Percentiles rank a stretch among this genome's conserved stretches.
phyloP scores from a whole-genome alignment of 1,140 invertebrate species.

The Dinoponera quadriceps region DNA sequence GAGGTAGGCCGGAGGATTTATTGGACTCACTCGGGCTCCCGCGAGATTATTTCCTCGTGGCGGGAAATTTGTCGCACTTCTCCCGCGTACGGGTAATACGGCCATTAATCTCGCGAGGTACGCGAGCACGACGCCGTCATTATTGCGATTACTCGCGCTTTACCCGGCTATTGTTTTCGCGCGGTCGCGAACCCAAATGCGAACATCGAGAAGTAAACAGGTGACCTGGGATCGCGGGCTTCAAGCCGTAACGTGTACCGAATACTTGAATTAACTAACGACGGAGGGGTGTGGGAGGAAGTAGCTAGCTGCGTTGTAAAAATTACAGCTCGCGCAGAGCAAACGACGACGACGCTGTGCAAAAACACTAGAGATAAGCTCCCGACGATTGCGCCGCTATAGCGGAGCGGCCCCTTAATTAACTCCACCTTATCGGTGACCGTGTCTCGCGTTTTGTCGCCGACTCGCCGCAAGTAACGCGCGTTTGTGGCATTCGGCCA shows the following conservation, averaged over 20 bases:
- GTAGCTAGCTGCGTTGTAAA: no score
- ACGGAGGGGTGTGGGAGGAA: no score
- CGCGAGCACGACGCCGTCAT: background rate
- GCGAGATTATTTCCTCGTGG: slow-evolving; percentile 44
- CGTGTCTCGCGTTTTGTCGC: no score
- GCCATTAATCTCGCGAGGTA: slow-evolving; percentile 37
- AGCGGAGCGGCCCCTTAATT: no score
- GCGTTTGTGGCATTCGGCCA: background rate
- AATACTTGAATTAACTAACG: no score
- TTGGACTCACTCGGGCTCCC: slow-evolving; percentile 3
- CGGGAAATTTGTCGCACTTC: slow-evolving; percentile 47
- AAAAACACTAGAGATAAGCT: no score
- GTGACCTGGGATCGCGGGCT: background rate
- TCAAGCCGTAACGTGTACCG: no score
- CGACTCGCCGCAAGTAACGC: background rate
- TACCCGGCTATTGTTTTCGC: slow-evolving; percentile 17
- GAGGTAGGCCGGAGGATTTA: slow-evolving; percentile 49
- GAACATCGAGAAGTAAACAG: background rate
- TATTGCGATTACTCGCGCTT: slow-evolving; percentile 17
- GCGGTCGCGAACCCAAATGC: no score
- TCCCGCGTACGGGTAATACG: slow-evolving; percentile 29
- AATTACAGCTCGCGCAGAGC: no score
- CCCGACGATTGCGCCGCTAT: no score
- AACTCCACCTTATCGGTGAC: background rate
- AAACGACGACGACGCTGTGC: no score